Evolutionary conservation across 1,140 invertebrate genomes (phyloP), one percentile per base, ranked within the genome.

Genomic region (Pachypsylla venusta): DNA sequence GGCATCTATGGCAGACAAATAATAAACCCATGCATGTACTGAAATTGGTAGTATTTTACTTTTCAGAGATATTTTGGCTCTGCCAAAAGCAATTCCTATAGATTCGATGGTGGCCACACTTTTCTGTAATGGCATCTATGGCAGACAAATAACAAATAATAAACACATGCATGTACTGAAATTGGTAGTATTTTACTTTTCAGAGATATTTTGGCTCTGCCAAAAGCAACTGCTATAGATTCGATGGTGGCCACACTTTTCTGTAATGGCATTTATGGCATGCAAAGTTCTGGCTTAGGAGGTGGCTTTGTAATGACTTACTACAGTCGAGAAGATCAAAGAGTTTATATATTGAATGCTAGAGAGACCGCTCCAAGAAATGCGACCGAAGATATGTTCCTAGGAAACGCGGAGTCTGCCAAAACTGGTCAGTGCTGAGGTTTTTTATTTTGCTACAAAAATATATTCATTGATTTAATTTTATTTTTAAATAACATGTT

Each of bases 1-100:
- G 86, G 87, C 0, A 78, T 92, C 1, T 76, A 88, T 4, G 84
- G 89, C n/a, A n/a, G n/a, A n/a, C n/a, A n/a, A n/a, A n/a, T n/a
- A n/a, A n/a, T n/a, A n/a, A n/a, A n/a, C n/a, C n/a, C n/a, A n/a
- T n/a, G n/a, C n/a, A n/a, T n/a, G n/a, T n/a, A n/a, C n/a, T n/a
- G n/a, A n/a, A n/a, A n/a, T n/a, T n/a, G n/a, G n/a, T n/a, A n/a
- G n/a, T n/a, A n/a, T 35, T 35, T 35, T n/a, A 10, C 56, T 57
- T 64, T 67, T 59, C 64, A 81, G 80, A 25, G 66, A 76, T 28
- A 79, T 87, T 13, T 67, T 91, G 1, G 63, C 74, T 10, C 7
- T 35, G 27, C 73, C 74, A 58, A 80, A 80, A 59, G 89, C 89
- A 2, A 82, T 79, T 42, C 88, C 85, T 1, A 84, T 87, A 0